A percentile compares a stretch with the other conserved stretches of the same genome.
Conservation (phyloP, 2,888 invertebrate genomes). For the Gymnoscelis rufifasciata region DNA sequence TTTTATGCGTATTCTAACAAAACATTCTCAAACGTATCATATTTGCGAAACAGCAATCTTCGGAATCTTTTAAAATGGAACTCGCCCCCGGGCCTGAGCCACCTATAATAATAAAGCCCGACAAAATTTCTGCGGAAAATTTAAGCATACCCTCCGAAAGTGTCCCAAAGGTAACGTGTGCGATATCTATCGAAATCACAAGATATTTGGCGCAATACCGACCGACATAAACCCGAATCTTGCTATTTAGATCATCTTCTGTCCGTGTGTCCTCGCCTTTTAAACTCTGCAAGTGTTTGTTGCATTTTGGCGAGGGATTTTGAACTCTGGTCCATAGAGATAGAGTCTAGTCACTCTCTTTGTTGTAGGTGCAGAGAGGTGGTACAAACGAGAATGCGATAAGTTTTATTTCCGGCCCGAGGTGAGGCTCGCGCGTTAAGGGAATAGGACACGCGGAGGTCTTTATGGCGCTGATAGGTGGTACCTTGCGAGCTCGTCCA, state of each 20-base stretch:
- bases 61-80: constrained; percentile 6
- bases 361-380: constrained; percentile 33
- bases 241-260: constrained; percentile 69
- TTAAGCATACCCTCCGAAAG: constrained; percentile 19
- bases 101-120: constrained; percentile 19
- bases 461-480: constrained; percentile 34
- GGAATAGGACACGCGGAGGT: constrained; percentile 30
- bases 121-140: constrained; percentile 14
- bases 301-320: constrained; percentile 12
- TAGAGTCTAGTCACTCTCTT: constrained; percentile 1
- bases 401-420: constrained; percentile 59
- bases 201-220: constrained; percentile 47
- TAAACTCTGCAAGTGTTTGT: constrained; percentile 29
- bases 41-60: neutral
- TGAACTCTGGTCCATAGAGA: constrained; percentile 18
- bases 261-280: constrained; percentile 43
- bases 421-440: constrained; percentile 41
- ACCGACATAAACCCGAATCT: constrained; percentile 57
- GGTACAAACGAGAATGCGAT: constrained; percentile 51
- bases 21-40: neutral
- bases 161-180: constrained; percentile 23
- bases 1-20: neutral
- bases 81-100: constrained; percentile 9
- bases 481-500: constrained; percentile 13
- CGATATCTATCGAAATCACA: constrained; percentile 29